These are phyloP conservation scores for Drosophila colorata DNA, from an alignment of 2,888 invertebrate genomes.

Conservation along the genomic window DNA sequence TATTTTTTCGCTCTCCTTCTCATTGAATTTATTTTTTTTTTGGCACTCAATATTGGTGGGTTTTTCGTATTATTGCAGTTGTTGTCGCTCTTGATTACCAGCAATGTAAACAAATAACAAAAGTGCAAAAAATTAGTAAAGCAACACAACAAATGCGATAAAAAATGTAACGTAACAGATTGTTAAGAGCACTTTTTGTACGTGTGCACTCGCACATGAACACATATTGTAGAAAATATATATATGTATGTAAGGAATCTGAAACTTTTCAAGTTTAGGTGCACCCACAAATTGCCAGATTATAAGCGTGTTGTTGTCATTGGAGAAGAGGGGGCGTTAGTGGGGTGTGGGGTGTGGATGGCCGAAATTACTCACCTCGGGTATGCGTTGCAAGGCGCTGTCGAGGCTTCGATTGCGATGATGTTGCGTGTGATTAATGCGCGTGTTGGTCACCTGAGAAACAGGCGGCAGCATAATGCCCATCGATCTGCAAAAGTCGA, in stretches of 20 bases:
- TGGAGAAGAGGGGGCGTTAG: background rate
- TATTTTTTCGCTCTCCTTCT: constrained; percentile 1
- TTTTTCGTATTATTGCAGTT: constrained; percentile 20
- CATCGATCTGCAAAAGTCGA: constrained; percentile 83
- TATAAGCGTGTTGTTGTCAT: background rate
- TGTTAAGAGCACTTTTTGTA: constrained; percentile 21
- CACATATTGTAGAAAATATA: constrained; percentile 2
- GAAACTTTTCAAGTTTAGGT: constrained; percentile 50
- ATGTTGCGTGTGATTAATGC: constrained; percentile 88
- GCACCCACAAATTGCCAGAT: constrained; percentile 16
- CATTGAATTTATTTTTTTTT: constrained; percentile 11
- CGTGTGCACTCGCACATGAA: constrained; percentile 3
- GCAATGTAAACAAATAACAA: constrained; percentile 59
- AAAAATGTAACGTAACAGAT: constrained; percentile 61
- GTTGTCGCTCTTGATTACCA: constrained; percentile 56
- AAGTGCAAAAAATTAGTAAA: constrained; percentile 67
- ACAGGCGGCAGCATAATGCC: constrained; percentile 85
- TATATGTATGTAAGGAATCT: constrained; percentile 16
- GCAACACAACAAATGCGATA: constrained; percentile 57
- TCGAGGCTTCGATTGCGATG: constrained; percentile 96
- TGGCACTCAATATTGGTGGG: constrained; percentile 4
- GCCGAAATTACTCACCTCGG: constrained; percentile 87
- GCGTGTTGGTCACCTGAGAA: constrained; percentile 85
- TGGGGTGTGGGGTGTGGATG: background rate
- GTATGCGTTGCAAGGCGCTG: constrained; percentile 95